Evolutionary conservation across 2,113 vertebrate genomes (phyloP), one percentile per base, ranked within the genome.

Genomic region (Paratilapia polleni): DNA sequence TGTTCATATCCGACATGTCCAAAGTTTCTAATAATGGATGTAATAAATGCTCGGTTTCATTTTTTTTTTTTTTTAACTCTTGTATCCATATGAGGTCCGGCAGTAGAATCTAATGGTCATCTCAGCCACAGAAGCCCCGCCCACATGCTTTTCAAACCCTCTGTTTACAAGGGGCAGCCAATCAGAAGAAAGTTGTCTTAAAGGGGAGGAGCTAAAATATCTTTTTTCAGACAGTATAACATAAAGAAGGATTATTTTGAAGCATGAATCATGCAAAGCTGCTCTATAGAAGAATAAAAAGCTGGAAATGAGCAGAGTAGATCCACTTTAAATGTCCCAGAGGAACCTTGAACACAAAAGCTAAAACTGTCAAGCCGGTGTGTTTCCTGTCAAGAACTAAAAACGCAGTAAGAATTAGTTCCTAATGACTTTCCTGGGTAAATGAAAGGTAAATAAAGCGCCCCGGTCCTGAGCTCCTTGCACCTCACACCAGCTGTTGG

Each of bases 11-110:
- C 2, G 2, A 36, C 8, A 8, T 36, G 41, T 26, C 38, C 38
- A 41, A 9, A 11, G 38, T 41, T 41, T 10, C 2, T 5, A 9
- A 41, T 41, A 0, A 38, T 24, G 36, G 36, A 15, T 11, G 11
- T 0, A 4, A 43, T 47, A 47, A 11, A 70, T 1, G 26, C 24
- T 20, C 0, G 24, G n/a, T 17, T 0, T 14, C 38, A 24, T n/a
- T n/a, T 11, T 28, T 9, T 70, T 11, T 49, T 49, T 22, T 70
- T n/a, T n/a, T n/a, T n/a, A n/a, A 47, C 24, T 70, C 15, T 70
- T 52, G 22, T n/a, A 66, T 1, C 8, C 43, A 15, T 66, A 43
- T 43, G 38, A 68, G 36, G 38, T 68, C 63, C 15, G 12, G 9
- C 62, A 64, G 36, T 22, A 15, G 36, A 64, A 9, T 64, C 20